These are phyloP conservation scores for Pogona vitticeps DNA, from an alignment of 2,113 vertebrate species.

Conservation along the genomic window DNA sequence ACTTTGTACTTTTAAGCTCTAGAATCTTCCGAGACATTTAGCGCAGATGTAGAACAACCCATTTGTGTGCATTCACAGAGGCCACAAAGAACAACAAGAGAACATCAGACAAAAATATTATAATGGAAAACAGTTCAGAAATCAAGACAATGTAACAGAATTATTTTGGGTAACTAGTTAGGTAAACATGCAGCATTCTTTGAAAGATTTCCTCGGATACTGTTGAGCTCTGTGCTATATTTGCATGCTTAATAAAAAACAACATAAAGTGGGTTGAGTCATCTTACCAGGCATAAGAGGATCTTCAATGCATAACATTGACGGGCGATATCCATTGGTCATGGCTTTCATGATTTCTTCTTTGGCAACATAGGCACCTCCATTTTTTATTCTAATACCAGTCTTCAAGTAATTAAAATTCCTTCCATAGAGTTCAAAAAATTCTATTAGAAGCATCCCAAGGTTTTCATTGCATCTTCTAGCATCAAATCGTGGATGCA, in stretches of 20 bases:
- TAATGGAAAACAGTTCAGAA: neutral
- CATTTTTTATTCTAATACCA: slow-evolving; percentile 97
- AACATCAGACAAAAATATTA: neutral
- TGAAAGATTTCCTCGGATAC: neutral
- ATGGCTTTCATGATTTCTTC: slow-evolving; percentile 96
- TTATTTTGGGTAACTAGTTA: neutral
- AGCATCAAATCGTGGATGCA: slow-evolving; percentile 94
- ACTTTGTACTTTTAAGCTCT: too few relatives aligned
- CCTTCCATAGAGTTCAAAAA: slow-evolving; percentile 97
- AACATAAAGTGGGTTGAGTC: neutral
- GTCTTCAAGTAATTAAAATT: slow-evolving; percentile 99
- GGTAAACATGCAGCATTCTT: neutral
- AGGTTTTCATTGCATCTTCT: slow-evolving; percentile 93
- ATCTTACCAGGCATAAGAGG: slow-evolving; percentile 92
- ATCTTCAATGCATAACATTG: slow-evolving; percentile 98
- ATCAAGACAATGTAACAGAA: neutral
- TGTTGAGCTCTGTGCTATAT: neutral
- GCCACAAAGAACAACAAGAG: neutral
- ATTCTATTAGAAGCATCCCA: slow-evolving; percentile 97
- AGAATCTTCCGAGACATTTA: too few relatives aligned
- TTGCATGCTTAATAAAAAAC: neutral
- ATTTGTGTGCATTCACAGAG: too few relatives aligned
- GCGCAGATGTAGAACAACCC: too few relatives aligned
- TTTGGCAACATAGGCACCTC: slow-evolving; percentile 97
- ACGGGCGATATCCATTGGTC: slow-evolving; percentile 94